Evolutionary conservation across 2,797 vertebrate species (phyloP).

Genomic region (Darevskia mixta): DNA sequence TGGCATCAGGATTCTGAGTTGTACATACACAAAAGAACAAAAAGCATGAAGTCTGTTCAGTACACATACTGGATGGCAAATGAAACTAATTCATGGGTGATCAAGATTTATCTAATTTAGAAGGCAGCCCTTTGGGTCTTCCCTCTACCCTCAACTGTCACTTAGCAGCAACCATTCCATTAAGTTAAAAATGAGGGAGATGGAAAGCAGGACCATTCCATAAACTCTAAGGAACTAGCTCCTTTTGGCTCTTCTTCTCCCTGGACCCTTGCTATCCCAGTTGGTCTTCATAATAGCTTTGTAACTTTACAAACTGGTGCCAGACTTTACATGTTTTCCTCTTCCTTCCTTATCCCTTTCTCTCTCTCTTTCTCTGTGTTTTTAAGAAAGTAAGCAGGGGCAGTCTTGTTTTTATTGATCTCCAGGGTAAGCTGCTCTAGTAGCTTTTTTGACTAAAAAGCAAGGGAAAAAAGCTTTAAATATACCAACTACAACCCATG

Average conservation of each 20-base stretch:
- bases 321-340: neutral
- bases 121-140: neutral
- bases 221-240: neutral
- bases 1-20: neutral
- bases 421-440: neutral
- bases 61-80: conserved; percentile 19
- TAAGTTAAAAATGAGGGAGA: neutral
- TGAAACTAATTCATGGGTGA: neutral
- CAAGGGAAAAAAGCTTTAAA: too few relatives aligned
- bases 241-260: neutral
- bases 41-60: neutral
- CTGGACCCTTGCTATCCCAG: neutral
- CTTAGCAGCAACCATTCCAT: too few relatives aligned
- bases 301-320: neutral
- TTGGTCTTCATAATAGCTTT: neutral
- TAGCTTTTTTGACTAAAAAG: neutral
- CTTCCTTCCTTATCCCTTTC: neutral
- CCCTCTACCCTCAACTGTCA: too few relatives aligned
- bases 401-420: neutral
- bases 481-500: neutral
- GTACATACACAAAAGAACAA: neutral
- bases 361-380: neutral
- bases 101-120: neutral
- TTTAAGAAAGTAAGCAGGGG: too few relatives aligned
- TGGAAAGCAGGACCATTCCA: neutral